phyloP scores from a whole-genome alignment of 2,113 vertebrate genomes.

The Otocyon megalotis region DNA sequence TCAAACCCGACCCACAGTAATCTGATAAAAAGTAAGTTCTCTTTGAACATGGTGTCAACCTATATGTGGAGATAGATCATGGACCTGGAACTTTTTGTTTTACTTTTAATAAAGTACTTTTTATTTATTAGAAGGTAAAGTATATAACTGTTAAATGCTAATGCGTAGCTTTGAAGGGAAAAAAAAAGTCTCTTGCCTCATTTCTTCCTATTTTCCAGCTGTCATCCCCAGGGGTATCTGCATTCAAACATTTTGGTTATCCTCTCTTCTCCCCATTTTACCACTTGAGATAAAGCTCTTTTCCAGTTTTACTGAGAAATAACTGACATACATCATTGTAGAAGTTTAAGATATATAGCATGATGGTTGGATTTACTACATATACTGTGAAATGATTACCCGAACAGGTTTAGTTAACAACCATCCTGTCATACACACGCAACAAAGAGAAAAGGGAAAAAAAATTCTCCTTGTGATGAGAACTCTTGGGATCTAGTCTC shows the following conservation, averaged over 20 bases:
- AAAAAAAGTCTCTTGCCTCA: not conserved
- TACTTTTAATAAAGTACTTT: not conserved
- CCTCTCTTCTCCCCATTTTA: not conserved
- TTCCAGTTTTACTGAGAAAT: not conserved
- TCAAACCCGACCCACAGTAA: not conserved
- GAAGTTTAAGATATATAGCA: not conserved
- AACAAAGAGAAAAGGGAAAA: not conserved
- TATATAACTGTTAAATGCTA: not conserved
- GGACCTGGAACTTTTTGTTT: not conserved
- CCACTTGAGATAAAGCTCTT: not conserved
- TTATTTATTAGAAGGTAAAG: not conserved
- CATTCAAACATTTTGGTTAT: not conserved
- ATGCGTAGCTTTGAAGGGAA: not conserved
- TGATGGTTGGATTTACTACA: not conserved
- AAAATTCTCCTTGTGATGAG: not conserved
- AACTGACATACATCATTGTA: not conserved
- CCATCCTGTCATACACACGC: not conserved
- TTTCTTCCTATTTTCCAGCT: not conserved
- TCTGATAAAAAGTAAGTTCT: not conserved
- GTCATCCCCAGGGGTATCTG: not conserved
- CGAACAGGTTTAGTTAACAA: not conserved
- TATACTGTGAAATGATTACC: not conserved
- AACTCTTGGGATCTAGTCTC: not conserved
- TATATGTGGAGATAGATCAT: not conserved
- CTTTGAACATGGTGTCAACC: not conserved